A percentile compares a stretch with the other conserved stretches of the same genome.
Evolutionary conservation across 64 coral and sea anemone genomes (phyloP).

Genomic region (Pocillopora damicornis): DNA sequence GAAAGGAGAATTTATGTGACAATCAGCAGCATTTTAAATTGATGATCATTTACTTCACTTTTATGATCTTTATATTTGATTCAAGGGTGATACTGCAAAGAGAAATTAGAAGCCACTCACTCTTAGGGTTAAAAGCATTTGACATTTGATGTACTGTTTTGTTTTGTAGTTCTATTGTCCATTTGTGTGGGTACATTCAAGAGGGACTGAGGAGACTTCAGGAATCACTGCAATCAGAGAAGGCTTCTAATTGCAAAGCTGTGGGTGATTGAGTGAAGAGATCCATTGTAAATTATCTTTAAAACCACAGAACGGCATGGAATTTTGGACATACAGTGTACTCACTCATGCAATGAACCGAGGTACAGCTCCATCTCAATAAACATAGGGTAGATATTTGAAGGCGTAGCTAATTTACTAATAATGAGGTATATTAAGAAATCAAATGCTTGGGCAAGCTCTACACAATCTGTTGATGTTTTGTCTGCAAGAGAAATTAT

Average conservation of each 20-base stretch:
- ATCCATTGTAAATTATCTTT: constrained; percentile 25
- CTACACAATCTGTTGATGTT: background rate
- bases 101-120: too few species aligned
- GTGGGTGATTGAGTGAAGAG: background rate
- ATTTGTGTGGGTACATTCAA: constrained; percentile 66
- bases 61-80: too few species aligned
- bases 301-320: background rate
- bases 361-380: constrained; percentile 17
- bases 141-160: background rate
- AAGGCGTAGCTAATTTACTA: background rate
- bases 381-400: background rate
- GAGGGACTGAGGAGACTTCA: constrained; percentile 52
- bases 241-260: background rate
- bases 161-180: constrained; percentile 54
- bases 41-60: too few species aligned
- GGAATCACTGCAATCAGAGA: constrained; percentile 14
- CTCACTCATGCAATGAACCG: background rate
- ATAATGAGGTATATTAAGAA: background rate
- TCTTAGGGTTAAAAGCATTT: too few species aligned
- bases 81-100: too few species aligned
- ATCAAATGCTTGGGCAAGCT: background rate
- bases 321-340: background rate
- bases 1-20: too few species aligned
- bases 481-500: background rate
- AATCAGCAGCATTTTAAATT: too few species aligned